Evolutionary conservation across 2,888 invertebrate species (phyloP), one percentile per base, ranked within the genome.

Genomic region (Tipula unca): DNA sequence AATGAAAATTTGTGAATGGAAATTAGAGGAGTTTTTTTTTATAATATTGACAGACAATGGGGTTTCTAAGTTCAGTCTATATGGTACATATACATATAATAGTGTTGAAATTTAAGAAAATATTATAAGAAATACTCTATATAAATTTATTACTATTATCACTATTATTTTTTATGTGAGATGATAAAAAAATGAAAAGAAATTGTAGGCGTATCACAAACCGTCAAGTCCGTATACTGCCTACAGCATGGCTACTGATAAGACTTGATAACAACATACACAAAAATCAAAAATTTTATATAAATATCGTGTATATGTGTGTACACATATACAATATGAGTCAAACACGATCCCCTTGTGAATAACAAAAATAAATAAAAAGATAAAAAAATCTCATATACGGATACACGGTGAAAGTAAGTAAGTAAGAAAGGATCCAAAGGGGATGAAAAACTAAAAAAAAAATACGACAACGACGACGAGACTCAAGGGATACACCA

Each of bases 171-270:
- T 69, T 69, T 69, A 69, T 69, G 69, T 69, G 69, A 69, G 25
- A 69, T 69, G 69, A 69, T 69, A 83, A 83, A 83, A 84, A 36
- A 84, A 25, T 35, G n/a, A 39, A 82, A 54, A 84, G 35, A 82
- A 85, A 86, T 82, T 85, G 86, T 86, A 86, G 86, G 86, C 86
- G 86, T 86, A 86, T 86, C 86, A 84, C 84, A 83, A 86, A 86
- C 86, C 86, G 86, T 86, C 86, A 85, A 82, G 69, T 82, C 85
- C 42, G 48, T 82, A 69, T 69, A 85, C 85, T 69, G 83, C 85
- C 85, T 85, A 85, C 85, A 83, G 85, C 83, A 35, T 48, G 48
- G 42, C 29, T 29, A 84, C 85, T 85, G 85, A 85, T 85, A 85
- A 85, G 85, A 85, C 82, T 42, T 85, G 85, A 85, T 85, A 85